Percentiles rank a stretch among this genome's conserved stretches.
Conservation (phyloP, 2,888 invertebrate species). For the Hemistola chrysoprasaria region DNA sequence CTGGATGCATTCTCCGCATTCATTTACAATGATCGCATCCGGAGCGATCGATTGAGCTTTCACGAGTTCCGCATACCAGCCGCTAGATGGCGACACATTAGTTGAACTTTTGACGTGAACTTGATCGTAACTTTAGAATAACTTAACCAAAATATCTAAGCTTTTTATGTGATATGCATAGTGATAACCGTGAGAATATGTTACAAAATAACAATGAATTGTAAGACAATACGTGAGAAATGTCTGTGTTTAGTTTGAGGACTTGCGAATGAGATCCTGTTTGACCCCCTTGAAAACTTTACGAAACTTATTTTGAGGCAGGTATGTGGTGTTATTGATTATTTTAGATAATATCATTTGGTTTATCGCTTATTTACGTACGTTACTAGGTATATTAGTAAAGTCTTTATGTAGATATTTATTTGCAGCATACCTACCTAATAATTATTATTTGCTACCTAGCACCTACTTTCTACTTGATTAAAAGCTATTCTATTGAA, state of each 20-base stretch:
- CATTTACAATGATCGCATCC: conserved; percentile 50
- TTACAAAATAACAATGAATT: conserved; percentile 47
- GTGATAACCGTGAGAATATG: conserved; percentile 60
- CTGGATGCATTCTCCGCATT: conserved; percentile 51
- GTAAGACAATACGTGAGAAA: conserved; percentile 56
- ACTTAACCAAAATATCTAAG: conserved; percentile 77
- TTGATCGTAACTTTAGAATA: conserved; percentile 72
- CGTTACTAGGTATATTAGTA: no score
- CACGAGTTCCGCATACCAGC: conserved; percentile 51
- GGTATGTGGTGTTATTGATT: conserved; percentile 33
- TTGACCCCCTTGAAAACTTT: conserved; percentile 34
- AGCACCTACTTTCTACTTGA: no score
- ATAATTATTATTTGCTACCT: no score
- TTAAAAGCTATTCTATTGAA: no score
- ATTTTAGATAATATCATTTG: no score
- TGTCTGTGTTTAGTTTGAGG: conserved; percentile 46
- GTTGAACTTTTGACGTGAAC: conserved; percentile 82
- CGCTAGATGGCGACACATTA: conserved; percentile 63
- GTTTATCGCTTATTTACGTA: no score
- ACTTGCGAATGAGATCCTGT: conserved; percentile 37
- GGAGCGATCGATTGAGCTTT: conserved; percentile 68
- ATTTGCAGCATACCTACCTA: no score
- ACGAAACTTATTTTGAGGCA: conserved; percentile 17
- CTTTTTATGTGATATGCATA: conserved; percentile 69
- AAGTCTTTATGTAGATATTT: no score